Evolutionary conservation across 2,888 invertebrate species (phyloP).

Genomic region (Encarsia formosa): DNA sequence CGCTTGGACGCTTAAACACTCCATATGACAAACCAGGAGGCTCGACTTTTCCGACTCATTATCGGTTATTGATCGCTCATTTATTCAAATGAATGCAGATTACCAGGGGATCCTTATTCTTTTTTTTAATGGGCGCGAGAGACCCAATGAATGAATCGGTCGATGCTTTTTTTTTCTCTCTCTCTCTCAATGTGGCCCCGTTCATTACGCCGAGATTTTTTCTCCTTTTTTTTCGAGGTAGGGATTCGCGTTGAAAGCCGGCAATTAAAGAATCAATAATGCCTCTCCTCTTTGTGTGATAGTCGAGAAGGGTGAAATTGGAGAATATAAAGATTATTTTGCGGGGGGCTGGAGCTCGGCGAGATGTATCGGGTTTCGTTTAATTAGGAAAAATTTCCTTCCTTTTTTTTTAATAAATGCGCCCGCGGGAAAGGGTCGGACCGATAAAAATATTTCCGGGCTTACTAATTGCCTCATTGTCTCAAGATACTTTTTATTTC

Average conservation of each 20-base stretch:
- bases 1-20: constrained; percentile 1
- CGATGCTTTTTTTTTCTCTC: neutral
- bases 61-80: constrained; percentile 52
- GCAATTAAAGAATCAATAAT: constrained; percentile 29
- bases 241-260: constrained; percentile 24
- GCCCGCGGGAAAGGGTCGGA: too few species aligned
- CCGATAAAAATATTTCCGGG: too few species aligned
- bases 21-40: constrained; percentile 49
- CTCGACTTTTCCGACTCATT: constrained; percentile 49
- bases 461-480: too few species aligned
- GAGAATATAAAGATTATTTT: constrained; percentile 17
- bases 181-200: neutral
- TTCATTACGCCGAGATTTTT: constrained; percentile 11
- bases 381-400: too few species aligned
- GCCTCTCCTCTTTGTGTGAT: constrained; percentile 4
- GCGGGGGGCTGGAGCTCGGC: constrained; percentile 9
- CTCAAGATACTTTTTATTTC: too few species aligned
- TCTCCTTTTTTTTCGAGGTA: constrained; percentile 1
- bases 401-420: too few species aligned
- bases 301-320: constrained; percentile 13
- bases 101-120: constrained; percentile 38
- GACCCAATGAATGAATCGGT: constrained; percentile 52
- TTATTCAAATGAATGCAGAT: constrained; percentile 53
- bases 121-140: constrained; percentile 36
- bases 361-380: constrained; percentile 2